Conservation (phyloP, 2,113 vertebrate genomes). For the Apaloderma vittatum region DNA sequence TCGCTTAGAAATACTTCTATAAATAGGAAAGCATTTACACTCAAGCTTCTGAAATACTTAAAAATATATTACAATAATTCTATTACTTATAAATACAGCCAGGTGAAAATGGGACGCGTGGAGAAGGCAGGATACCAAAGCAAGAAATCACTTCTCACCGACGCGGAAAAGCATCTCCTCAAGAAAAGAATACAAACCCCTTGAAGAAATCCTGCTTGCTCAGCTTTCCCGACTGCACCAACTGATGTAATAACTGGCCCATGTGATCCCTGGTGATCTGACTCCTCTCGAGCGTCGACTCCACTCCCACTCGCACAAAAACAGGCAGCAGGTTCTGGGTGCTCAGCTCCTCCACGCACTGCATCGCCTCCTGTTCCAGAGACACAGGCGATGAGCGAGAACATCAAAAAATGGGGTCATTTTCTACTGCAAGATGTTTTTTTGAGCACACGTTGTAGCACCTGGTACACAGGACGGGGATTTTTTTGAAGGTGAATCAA, state of each 20-base stretch:
- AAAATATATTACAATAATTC: not conserved
- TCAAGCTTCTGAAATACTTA: not conserved
- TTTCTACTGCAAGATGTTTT: too few species aligned
- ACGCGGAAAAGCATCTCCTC: not conserved
- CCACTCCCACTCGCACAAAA: slow-evolving; percentile 92
- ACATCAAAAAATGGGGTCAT: accelerated
- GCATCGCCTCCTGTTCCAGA: slow-evolving; percentile 89
- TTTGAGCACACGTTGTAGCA: too few species aligned
- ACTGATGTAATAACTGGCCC: slow-evolving; percentile 92
- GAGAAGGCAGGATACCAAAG: not conserved
- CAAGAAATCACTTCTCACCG: not conserved
- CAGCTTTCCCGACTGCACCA: slow-evolving; percentile 88
- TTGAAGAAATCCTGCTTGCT: slow-evolving; percentile 90
- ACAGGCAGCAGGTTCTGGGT: slow-evolving; percentile 82
- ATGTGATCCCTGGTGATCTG: slow-evolving; percentile 96
- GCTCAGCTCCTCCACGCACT: slow-evolving; percentile 93
- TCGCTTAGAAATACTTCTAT: not conserved
- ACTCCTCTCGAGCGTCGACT: slow-evolving; percentile 94
- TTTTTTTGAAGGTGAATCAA: too few species aligned
- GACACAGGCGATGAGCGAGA: not conserved
- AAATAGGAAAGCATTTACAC: not conserved
- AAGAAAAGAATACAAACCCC: slow-evolving; percentile 84
- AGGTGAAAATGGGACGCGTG: not conserved
- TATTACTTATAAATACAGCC: not conserved
- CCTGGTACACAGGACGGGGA: too few species aligned